These are phyloP conservation scores for Willisornis vidua DNA, from an alignment of 2,113 vertebrate genomes.

Conservation along the genomic window DNA sequence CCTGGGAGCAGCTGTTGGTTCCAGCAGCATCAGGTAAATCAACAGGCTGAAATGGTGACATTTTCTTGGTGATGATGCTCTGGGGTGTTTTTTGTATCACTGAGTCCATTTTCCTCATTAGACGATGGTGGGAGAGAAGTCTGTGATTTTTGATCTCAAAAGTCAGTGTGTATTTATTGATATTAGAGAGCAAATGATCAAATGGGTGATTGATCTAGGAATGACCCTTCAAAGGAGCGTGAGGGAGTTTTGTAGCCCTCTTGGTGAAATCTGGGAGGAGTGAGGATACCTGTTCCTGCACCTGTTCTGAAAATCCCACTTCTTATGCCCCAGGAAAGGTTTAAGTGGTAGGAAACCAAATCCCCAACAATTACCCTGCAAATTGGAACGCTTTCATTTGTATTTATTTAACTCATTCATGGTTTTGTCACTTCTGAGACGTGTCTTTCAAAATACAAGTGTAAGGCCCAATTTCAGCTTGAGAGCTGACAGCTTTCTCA, in stretches of 20 bases:
- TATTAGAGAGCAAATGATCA: not conserved
- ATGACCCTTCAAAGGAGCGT: not conserved
- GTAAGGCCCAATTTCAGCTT: conserved; percentile 60
- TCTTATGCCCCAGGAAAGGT: not conserved
- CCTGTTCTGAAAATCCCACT: not conserved
- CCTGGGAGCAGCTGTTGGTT: not conserved
- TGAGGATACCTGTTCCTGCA: not conserved
- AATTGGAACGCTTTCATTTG: conserved; percentile 54
- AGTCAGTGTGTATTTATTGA: not conserved
- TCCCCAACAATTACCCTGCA: conserved; percentile 23
- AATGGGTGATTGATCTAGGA: not conserved
- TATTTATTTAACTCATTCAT: conserved; percentile 70
- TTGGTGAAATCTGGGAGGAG: not conserved
- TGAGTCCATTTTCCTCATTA: not conserved
- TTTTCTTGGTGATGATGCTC: not conserved
- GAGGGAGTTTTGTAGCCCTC: not conserved
- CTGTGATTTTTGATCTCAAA: not conserved
- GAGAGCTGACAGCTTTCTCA: conserved; percentile 66
- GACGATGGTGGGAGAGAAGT: not conserved
- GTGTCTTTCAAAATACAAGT: conserved; percentile 67
- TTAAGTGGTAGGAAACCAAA: conserved; percentile 7
- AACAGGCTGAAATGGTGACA: not conserved
- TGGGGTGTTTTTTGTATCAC: not conserved
- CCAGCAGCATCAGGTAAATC: not conserved
- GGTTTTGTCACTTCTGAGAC: conserved; percentile 68